Evolutionary conservation across 2,888 invertebrate genomes (phyloP), one percentile per base, ranked within the genome.

Genomic region (Mylabris sibirica): DNA sequence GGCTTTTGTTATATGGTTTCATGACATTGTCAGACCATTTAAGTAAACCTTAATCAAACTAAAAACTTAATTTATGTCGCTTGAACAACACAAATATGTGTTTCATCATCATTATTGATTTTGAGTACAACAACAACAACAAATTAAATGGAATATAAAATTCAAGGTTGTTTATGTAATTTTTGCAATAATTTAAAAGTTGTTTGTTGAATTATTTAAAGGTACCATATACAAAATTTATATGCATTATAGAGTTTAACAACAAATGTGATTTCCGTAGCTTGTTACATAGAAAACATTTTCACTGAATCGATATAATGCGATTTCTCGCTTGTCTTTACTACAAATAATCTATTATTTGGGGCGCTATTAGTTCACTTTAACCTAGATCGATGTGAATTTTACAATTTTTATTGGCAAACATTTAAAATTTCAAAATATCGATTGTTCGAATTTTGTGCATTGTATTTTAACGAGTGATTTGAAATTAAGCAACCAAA

Each of bases 271-370:
- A 57, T 57, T 26, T 26, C 14, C 24, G 57, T 26, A 57, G 24
- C 6, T 57, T 57, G 26, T 14, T 24, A 57, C 11, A 53, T 12
- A 53, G 26, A 24, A 57, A 57, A 57, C 11, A 26, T n/a, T 57
- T 26, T 14, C 26, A 24, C 24, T 60, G n/a, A 60, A 14, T 60
- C 4, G 60, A 35, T 35, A 8, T 24, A 60, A 60, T 60, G 34
- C 60, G 60, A 38, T 60, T 60, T 20, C 20, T 41, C 34, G 60
- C 35, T 41, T 41, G 38, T 35, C 57, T 26, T 22, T 57, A 6
- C n/a, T 14, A 57, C 14, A 57, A 49, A 20, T 22, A 12, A 11
- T 49, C 20, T 49, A 9, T 17, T 6, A 20, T 17, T 49, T 49
- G 9, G 8, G 6, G 49, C 1, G 2, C 17, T 49, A 6, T 6